Base-by-base conservation (phyloP, 2,888 invertebrate species). In the Branchipolynoe longqiensis region DNA sequence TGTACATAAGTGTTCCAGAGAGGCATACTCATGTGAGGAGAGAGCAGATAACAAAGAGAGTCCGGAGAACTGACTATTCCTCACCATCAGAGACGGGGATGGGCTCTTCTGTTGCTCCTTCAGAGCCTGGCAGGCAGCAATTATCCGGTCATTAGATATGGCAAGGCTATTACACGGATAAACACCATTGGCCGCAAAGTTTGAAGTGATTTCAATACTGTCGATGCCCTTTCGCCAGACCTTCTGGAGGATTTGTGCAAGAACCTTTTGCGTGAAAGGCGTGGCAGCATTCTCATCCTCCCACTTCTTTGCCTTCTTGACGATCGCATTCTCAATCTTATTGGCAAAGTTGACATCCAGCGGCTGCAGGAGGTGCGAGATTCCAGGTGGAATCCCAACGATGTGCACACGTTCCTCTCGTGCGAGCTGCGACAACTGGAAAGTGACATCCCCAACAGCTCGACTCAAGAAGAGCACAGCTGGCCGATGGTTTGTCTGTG, bases 101-200 rank as follows among this genome's bases (percentile, higher is more conserved):
- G 82, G 69, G 33, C 82, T 48, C n/a, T 64, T 82, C 38, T 78
- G 59, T n/a, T 78, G 38, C 38, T 87, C 85, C 56, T 82, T 62
- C 84, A 87, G 25, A 6, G 58, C 38, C n/a, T 82, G 85, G 28
- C 83, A 36, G 18, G 85, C 86, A 3, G 86, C 54, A 22, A 82
- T 38, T 41, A 88, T 87, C 0, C 82, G 83, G n/a, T 89, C 89
- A 0, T 58, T 64, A 4, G 87, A 82, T 36, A 90, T 88, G 33
- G 89, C 88, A 25, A 59, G 74, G n/a, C 64, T 54, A 82, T 89
- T 90, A 31, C 89, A 85, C 0, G 90, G 90, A 54, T 81, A 89
- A 38, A 90, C 69, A 25, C 90, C 90, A 28, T 84, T 88, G 1
- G 82, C 36, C 3, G 56, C 74, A 86, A 88, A 89, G 81, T 87